Conservation (phyloP, 2,888 invertebrate species). For the Apodemia zela region DNA sequence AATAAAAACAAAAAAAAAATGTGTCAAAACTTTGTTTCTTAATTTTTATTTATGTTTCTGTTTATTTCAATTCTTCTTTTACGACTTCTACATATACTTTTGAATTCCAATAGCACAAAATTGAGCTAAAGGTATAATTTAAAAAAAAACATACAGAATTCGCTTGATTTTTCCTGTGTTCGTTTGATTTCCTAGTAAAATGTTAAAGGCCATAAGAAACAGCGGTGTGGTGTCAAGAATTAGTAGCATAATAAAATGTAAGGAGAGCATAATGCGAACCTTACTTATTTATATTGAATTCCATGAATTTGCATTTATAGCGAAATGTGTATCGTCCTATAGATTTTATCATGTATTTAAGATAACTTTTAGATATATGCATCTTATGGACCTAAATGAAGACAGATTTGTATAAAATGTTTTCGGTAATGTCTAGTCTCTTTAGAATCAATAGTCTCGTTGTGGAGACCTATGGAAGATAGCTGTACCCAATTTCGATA, state of each 20-base stretch:
- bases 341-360: constrained; percentile 77
- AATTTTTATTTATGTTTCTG: too few species aligned
- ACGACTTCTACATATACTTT: neutral
- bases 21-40: too few species aligned
- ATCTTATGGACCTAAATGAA: constrained; percentile 60
- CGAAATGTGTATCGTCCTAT: constrained; percentile 77
- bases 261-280: constrained; percentile 57
- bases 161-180: constrained; percentile 4
- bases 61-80: too few species aligned
- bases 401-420: constrained; percentile 60
- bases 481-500: constrained; percentile 49
- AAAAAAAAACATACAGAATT: neutral
- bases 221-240: constrained; percentile 44
- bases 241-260: constrained; percentile 73
- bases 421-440: constrained; percentile 74
- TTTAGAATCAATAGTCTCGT: constrained; percentile 50
- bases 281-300: constrained; percentile 74
- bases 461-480: constrained; percentile 47
- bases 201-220: constrained; percentile 19
- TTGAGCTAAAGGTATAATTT: neutral
- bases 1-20: too few species aligned
- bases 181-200: constrained; percentile 1
- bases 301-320: constrained; percentile 81
- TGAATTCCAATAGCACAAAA: neutral
- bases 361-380: constrained; percentile 63